These are phyloP conservation scores for Notechis scutatus DNA, from an alignment of 2,113 vertebrate genomes.

Conservation along the genomic window DNA sequence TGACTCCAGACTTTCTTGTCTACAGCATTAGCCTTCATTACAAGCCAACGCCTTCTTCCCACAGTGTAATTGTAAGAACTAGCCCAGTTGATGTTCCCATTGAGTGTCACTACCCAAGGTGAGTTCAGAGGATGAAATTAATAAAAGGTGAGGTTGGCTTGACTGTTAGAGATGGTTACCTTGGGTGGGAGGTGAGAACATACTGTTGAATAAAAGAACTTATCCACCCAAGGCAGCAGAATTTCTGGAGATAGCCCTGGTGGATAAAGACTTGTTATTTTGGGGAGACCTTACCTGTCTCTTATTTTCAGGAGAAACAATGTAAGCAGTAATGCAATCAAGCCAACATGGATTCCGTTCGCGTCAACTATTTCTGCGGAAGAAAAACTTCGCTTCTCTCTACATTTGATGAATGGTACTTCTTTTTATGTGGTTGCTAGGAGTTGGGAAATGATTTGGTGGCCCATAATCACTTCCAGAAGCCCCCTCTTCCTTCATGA, in stretches of 20 bases:
- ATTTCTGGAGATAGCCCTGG: neutral
- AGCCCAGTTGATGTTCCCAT: constrained; percentile 47
- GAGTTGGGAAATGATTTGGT: neutral
- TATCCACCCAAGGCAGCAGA: neutral
- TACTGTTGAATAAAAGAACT: no score
- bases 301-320: constrained; percentile 33
- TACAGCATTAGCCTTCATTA: constrained; percentile 64
- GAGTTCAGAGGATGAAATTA: neutral
- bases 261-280: neutral
- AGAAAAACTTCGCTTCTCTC: constrained; percentile 44
- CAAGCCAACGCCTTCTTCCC: constrained; percentile 26
- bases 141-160: neutral
- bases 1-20: constrained; percentile 53
- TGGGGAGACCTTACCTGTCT: neutral
- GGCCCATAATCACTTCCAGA: neutral
- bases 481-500: neutral
- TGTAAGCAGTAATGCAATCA: constrained; percentile 30
- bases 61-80: constrained; percentile 50
- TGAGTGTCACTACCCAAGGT: constrained; percentile 57
- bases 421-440: neutral
- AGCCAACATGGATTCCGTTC: constrained; percentile 39
- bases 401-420: constrained; percentile 40
- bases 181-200: neutral
- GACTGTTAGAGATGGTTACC: neutral
- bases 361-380: neutral